phyloP scores from a whole-genome alignment of 2,113 vertebrate genomes.

The Felis chaus region DNA sequence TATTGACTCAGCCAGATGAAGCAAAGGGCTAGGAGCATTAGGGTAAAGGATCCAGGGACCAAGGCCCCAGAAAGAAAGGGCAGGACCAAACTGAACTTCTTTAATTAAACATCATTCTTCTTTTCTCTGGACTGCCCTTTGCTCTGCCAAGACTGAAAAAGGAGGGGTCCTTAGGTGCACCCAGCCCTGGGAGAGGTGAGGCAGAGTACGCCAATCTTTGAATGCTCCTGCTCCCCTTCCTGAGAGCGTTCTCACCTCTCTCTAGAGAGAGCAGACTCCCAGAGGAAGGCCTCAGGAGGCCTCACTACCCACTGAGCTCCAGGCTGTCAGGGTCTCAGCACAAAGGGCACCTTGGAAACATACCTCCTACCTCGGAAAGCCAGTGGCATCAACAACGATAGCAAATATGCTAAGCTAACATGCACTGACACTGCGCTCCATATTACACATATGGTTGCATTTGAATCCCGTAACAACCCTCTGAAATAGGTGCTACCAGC shows the following conservation, averaged over 20 bases:
- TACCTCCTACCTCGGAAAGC: not conserved
- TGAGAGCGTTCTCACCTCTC: not conserved
- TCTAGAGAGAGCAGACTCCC: not conserved
- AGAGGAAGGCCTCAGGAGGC: not conserved
- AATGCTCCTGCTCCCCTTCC: not conserved
- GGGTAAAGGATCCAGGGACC: not conserved
- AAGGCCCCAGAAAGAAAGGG: not conserved
- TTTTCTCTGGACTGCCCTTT: constrained; percentile 21
- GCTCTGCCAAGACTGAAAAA: not conserved
- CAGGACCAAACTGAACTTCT: not conserved
- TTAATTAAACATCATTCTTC: not conserved
- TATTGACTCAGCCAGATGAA: not conserved
- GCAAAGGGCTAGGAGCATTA: not conserved
- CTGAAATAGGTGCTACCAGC: not conserved
- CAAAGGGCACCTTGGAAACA: not conserved
- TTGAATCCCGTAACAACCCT: not conserved
- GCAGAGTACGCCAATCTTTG: not conserved
- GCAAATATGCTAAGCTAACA: not conserved
- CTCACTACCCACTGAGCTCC: constrained; percentile 28
- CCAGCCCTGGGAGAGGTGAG: not conserved
- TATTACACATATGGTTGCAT: not conserved
- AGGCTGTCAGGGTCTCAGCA: not conserved
- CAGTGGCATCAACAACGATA: not conserved
- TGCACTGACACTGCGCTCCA: not conserved
- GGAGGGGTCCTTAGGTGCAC: not conserved